phyloP scores from a whole-genome alignment of 2,888 invertebrate species.

The Brachypterus glaber region DNA sequence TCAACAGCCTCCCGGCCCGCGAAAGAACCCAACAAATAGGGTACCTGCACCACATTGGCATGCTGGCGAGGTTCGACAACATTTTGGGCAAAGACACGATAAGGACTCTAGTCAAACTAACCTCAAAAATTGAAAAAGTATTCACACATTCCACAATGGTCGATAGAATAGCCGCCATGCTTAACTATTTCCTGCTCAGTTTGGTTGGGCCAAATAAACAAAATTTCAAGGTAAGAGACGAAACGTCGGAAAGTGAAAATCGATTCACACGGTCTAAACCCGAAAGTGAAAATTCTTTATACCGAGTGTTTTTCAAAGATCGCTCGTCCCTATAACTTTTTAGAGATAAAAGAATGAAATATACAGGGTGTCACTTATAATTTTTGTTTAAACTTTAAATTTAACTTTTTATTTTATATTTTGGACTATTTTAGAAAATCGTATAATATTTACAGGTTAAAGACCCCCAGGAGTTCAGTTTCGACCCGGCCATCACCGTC shows the following conservation, averaged over 20 bases:
- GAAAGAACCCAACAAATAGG: constrained; percentile 68
- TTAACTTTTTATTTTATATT: neutral
- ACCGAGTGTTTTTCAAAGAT: no score
- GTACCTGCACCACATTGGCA: constrained; percentile 66
- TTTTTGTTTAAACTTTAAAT: neutral
- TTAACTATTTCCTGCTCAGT: constrained; percentile 86
- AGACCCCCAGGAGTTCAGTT: constrained; percentile 80
- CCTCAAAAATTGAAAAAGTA: constrained; percentile 66
- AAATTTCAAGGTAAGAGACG: constrained; percentile 64
- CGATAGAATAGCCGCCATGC: constrained; percentile 87
- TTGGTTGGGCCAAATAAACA: constrained; percentile 87
- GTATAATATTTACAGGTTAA: constrained; percentile 63
- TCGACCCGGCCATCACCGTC: constrained; percentile 84
- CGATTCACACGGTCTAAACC: no score
- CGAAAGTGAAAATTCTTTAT: no score
- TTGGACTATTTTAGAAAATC: constrained; percentile 8
- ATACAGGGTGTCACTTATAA: neutral
- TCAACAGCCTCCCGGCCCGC: constrained; percentile 56
- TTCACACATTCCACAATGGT: constrained; percentile 89
- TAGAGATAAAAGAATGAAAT: neutral
- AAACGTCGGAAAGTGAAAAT: no score
- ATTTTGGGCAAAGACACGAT: constrained; percentile 86
- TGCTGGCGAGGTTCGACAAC: constrained; percentile 85
- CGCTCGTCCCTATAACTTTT: neutral
- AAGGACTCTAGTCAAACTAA: constrained; percentile 66